Evolutionary conservation across 1,140 invertebrate genomes (phyloP).

Genomic region (Anastatus disparis): DNA sequence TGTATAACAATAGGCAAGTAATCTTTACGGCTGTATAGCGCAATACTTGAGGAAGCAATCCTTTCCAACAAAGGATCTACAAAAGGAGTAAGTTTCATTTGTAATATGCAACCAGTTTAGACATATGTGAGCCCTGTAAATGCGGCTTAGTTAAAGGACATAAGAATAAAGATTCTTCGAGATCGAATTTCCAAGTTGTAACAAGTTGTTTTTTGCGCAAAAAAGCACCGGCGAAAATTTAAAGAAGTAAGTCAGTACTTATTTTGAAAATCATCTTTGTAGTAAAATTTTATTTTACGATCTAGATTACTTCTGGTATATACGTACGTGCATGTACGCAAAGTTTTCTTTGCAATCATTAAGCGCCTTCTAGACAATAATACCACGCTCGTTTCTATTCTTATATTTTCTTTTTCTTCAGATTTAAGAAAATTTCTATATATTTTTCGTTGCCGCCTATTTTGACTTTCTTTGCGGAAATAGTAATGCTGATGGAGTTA

Average conservation of each 20-base stretch:
- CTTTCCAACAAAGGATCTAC: neutral
- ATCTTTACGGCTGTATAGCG: too few species aligned
- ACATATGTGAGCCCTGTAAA: neutral
- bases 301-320: neutral
- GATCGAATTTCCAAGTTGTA: neutral
- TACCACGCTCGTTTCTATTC: neutral
- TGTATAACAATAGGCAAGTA: too few species aligned
- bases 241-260: neutral
- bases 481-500: conserved; percentile 7
- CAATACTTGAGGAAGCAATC: neutral
- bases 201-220: conserved; percentile 15
- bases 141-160: too few species aligned
- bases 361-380: neutral
- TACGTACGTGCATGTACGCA: neutral
- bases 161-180: neutral
- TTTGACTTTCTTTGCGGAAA: conserved; percentile 39
- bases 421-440: too few species aligned
- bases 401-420: neutral
- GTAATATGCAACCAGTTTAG: too few species aligned
- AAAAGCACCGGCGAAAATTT: conserved; percentile 9
- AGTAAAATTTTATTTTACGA: conserved; percentile 9
- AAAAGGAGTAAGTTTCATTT: conserved; percentile 8
- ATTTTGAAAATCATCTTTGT: conserved; percentile 30
- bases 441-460: neutral
- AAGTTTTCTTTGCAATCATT: conserved; percentile 3